Base-by-base conservation (phyloP, 2,888 invertebrate genomes). In the Tanytarsus gracilentus region DNA sequence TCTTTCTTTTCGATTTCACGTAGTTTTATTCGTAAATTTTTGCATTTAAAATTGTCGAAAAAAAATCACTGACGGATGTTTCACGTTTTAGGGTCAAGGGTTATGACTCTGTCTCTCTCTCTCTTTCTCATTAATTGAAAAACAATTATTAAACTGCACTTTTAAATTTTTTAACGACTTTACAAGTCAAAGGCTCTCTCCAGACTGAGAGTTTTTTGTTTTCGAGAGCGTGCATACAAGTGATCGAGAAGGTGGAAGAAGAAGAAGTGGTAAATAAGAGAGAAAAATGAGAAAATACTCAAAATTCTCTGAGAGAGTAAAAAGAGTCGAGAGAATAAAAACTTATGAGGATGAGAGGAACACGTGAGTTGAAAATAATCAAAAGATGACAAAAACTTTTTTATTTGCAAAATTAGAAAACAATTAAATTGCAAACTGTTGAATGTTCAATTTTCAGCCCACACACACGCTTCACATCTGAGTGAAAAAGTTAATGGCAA, bases 1-100 rank as follows among this genome's bases (percentile, higher is more conserved):
- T 23, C 18, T 23, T 23, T 23, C 11, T 40, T 40, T 16, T 14
- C 36, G 36, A 36, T 16, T 36, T 6, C 16, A 36, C n/a, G 14
- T 49, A 27, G 14, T 29, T 29, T 51, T 29, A 7, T 8, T 51
- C 21, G 9, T 9, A 26, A 50, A 50, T 50, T 50, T 48, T 50
- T 44, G 16, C 21, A 23, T 23, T 23, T 44, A 44, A 44, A n/a
- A n/a, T n/a, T n/a, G n/a, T 44, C 23, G 23, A 44, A 44, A 53
- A 36, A 53, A 27, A 53, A 36, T 53, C 53, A 53, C 33, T 30
- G 52, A 53, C 33, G 52, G 52, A 53, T 53, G 23, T 53, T 33
- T 21, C 53, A 49, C 49, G 14, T 36, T 53, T 36, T 25, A 53
- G 53, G 53, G 53, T 53, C 53, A 53, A 36, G 36, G 53, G 53